Conservation (phyloP, 2,888 invertebrate species). For the Tetrapedia diversipes region DNA sequence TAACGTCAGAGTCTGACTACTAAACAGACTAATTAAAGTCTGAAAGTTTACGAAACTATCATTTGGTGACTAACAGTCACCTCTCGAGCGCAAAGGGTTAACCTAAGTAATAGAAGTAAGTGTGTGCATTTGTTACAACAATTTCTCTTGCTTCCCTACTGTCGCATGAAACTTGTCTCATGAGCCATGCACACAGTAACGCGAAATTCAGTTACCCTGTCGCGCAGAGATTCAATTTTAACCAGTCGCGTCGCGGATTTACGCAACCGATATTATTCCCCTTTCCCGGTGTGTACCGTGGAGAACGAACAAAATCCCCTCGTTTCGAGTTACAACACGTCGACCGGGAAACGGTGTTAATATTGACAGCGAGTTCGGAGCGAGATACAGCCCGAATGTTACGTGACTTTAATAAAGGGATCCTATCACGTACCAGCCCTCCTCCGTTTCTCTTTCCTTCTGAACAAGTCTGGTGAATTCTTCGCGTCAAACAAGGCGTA, state of each 20-base stretch:
- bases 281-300: slow-evolving; percentile 43
- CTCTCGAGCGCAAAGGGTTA: too few species aligned
- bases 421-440: slow-evolving; percentile 28
- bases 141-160: too few species aligned
- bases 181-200: too few species aligned
- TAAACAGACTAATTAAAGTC: too few species aligned
- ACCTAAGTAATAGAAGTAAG: too few species aligned
- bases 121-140: too few species aligned
- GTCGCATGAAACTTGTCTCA: too few species aligned
- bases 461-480: background rate
- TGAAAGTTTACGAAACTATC: too few species aligned
- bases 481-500: background rate
- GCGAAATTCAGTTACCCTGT: slow-evolving; percentile 34
- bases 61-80: too few species aligned
- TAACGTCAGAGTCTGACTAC: too few species aligned
- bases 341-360: slow-evolving; percentile 37
- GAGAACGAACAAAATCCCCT: slow-evolving; percentile 39
- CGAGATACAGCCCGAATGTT: slow-evolving; percentile 27
- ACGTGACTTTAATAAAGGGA: slow-evolving; percentile 56
- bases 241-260: slow-evolving; percentile 33
- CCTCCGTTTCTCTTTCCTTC: slow-evolving; percentile 18
- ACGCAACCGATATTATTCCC: slow-evolving; percentile 55
- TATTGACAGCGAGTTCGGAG: slow-evolving; percentile 35
- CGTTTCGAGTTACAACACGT: slow-evolving; percentile 49
- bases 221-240: background rate